Evolutionary conservation across 2,797 vertebrate species (phyloP).

Genomic region (Lemur catta): DNA sequence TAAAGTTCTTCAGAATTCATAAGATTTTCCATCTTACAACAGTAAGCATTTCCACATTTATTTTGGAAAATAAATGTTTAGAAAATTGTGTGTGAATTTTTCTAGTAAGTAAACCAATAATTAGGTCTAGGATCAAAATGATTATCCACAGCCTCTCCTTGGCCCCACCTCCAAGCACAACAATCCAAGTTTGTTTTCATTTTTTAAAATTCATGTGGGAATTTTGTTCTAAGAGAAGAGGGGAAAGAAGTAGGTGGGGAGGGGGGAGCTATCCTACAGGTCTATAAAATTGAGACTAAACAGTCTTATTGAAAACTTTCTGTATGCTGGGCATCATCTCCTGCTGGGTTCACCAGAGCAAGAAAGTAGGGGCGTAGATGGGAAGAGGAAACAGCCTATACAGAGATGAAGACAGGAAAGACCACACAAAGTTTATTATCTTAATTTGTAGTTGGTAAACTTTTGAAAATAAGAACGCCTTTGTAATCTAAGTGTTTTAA

Average conservation of each 20-base stretch:
- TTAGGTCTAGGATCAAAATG: slow-evolving; percentile 48
- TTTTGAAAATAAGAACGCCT: not conserved
- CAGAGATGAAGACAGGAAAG: not conserved
- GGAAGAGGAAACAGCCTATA: not conserved
- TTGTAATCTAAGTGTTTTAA: not conserved
- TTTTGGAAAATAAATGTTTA: slow-evolving; percentile 49
- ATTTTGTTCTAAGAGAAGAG: not conserved
- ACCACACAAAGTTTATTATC: not conserved
- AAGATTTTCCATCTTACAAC: slow-evolving; percentile 68
- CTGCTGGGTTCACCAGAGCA: not conserved
- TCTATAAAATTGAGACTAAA: not conserved
- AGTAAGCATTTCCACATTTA: slow-evolving; percentile 64
- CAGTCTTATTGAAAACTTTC: not conserved
- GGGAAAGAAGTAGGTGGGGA: not conserved
- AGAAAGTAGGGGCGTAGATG: not conserved
- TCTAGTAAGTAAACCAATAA: slow-evolving; percentile 58
- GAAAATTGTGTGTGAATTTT: slow-evolving; percentile 49
- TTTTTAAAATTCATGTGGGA: not conserved
- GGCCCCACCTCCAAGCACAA: not conserved
- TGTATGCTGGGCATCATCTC: not conserved
- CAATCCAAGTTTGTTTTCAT: not conserved
- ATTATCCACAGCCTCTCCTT: not conserved
- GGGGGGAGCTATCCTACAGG: not conserved
- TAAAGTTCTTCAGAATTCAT: slow-evolving; percentile 65
- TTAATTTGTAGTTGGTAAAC: not conserved